phyloP scores from a whole-genome alignment of 2,888 invertebrate species.

The Lochmaea capreae region DNA sequence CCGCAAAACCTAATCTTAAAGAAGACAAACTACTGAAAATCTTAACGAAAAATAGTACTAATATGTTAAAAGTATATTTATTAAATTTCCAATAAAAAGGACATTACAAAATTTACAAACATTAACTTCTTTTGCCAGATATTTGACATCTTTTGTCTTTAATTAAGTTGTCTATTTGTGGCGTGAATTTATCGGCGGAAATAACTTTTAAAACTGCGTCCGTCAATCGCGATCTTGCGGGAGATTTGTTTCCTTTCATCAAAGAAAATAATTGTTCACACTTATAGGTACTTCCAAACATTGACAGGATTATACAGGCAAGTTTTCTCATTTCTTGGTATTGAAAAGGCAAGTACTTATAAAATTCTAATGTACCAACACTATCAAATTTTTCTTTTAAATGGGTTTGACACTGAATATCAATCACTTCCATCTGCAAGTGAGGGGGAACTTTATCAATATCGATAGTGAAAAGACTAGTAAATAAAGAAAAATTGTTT shows the following conservation, averaged over 20 bases:
- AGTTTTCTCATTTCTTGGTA: background rate
- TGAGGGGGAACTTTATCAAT: conserved; percentile 4
- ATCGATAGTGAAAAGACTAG: conserved; percentile 11
- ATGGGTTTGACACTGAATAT: background rate
- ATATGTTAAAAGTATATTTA: too few relatives aligned
- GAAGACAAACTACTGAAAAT: too few relatives aligned
- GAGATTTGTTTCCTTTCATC: background rate
- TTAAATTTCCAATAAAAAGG: too few relatives aligned
- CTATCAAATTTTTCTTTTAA: background rate
- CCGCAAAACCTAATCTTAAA: too few relatives aligned
- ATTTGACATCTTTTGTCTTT: too few relatives aligned
- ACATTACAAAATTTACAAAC: too few relatives aligned
- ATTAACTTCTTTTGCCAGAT: too few relatives aligned
- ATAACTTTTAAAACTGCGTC: too few relatives aligned
- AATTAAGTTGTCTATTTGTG: too few relatives aligned
- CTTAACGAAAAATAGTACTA: too few relatives aligned
- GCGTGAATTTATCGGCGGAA: too few relatives aligned
- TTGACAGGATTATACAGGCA: background rate
- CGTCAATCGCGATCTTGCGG: background rate
- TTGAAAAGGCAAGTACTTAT: background rate
- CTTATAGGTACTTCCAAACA: background rate
- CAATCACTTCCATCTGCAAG: conserved; percentile 10
- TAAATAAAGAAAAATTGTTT: conserved; percentile 11
- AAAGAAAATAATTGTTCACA: background rate
- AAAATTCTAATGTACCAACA: background rate